Conservation (phyloP, 2,113 vertebrate species). For the Garra rufa region DNA sequence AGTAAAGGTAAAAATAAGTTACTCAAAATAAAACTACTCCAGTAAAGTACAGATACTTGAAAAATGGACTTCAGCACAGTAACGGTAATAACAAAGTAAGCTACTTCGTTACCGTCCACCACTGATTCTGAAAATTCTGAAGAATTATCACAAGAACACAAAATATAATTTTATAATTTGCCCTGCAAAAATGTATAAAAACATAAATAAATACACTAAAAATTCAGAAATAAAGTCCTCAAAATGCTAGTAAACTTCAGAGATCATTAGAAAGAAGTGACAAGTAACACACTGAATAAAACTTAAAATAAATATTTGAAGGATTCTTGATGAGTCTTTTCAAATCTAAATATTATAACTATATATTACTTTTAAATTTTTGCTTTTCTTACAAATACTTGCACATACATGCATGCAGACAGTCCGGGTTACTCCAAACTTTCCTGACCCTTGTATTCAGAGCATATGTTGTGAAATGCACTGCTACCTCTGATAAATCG, state of each 20-base stretch:
- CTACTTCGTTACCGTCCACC: no score
- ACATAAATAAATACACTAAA: neutral
- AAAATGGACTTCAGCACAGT: no score
- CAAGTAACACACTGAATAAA: no score
- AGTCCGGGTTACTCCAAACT: neutral
- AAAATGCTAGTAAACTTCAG: no score
- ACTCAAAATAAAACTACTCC: no score
- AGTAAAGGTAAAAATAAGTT: no score
- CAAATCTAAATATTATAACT: neutral
- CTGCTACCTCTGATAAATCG: neutral
- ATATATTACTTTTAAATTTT: neutral
- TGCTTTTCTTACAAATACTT: neutral
- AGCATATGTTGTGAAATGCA: neutral
- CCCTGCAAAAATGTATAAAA: no score
- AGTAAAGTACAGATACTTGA: no score
- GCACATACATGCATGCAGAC: neutral
- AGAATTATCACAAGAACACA: neutral
- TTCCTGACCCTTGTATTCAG: neutral
- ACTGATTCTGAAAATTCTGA: no score
- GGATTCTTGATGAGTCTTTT: neutral
- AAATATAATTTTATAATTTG: neutral
- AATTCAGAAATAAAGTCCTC: no score
- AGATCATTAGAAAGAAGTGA: no score
- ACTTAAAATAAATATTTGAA: neutral
- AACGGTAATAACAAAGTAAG: no score